Base-by-base conservation (phyloP, 2,113 vertebrate species). In the Tachycineta bicolor region DNA sequence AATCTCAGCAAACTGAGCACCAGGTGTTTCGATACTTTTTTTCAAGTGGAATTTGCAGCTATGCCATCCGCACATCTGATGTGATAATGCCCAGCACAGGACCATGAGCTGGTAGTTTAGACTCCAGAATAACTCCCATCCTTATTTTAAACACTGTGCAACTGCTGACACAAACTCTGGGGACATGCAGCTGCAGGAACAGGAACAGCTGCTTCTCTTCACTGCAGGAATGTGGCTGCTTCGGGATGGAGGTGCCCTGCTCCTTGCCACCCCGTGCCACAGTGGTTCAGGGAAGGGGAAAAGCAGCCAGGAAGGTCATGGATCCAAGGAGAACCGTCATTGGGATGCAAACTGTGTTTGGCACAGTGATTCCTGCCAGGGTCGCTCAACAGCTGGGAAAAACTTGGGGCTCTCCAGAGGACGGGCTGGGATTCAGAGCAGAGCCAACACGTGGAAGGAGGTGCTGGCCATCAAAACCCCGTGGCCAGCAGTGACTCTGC, bases 131-230 rank as follows among this genome's bases (percentile, higher is more conserved):
- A 80, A 62, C 33, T 83, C 75, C 33, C 37, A 78, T 39, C 52
- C 18, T 12, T 73, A 24, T 80, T 69, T 90, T 53, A n/a, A 90
- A 85, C 29, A 26, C 63, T 25, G 7, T 80, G n/a, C 50, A 62
- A 90, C 28, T 90, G 79, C 90, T 94, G 94, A 87, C 58, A 83
- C 75, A 83, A 94, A 90, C 67, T 90, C 26, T 63, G 34, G 74
- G 67, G 63, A 65, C 14, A 3, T 43, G 67, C 70, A 94, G 82
- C 91, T 94, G 89, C 41, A 65, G 74, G 26, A 82, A 26, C 46
- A 68, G 41, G 47, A 91, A 52, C 53, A 70, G 92, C 47, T 94
- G 34, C 67, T 76, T 65, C 56, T 49, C 43, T 28, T 63, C 71
- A 23, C 56, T 50, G 47, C 4, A n/a, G 71, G 70, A 74, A 78